These are phyloP conservation scores for Vicugna pacos DNA, from an alignment of 2,113 vertebrate genomes.

Conservation along the genomic window DNA sequence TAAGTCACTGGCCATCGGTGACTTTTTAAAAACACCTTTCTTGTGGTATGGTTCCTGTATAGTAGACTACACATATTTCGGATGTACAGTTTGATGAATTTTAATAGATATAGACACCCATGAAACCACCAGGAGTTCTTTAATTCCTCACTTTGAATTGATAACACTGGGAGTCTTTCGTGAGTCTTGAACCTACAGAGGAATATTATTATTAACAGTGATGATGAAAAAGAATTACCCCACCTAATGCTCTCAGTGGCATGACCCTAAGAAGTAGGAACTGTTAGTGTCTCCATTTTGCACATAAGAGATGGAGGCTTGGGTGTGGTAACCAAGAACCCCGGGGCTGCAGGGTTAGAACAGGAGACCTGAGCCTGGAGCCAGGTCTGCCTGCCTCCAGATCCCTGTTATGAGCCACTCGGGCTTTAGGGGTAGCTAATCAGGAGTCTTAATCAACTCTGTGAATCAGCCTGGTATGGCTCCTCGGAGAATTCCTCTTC, in stretches of 20 bases:
- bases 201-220: neutral
- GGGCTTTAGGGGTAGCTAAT: neutral
- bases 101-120: too few species aligned
- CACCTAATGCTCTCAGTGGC: neutral
- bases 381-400: neutral
- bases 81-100: too few species aligned
- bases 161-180: neutral
- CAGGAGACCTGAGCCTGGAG: neutral
- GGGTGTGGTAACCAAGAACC: neutral
- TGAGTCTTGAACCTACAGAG: neutral
- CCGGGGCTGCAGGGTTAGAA: neutral
- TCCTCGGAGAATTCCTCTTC: neutral
- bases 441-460: neutral
- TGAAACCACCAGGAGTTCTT: neutral
- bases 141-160: neutral
- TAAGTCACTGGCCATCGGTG: too few species aligned
- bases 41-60: too few species aligned
- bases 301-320: neutral
- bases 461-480: fast-evolving
- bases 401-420: neutral
- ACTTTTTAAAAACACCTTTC: too few species aligned
- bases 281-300: neutral
- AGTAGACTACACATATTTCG: too few species aligned
- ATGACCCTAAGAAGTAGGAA: neutral
- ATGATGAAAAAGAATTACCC: neutral